These are phyloP conservation scores for Xerus rutilus DNA, from an alignment of 2,797 vertebrate species.

Conservation along the genomic window DNA sequence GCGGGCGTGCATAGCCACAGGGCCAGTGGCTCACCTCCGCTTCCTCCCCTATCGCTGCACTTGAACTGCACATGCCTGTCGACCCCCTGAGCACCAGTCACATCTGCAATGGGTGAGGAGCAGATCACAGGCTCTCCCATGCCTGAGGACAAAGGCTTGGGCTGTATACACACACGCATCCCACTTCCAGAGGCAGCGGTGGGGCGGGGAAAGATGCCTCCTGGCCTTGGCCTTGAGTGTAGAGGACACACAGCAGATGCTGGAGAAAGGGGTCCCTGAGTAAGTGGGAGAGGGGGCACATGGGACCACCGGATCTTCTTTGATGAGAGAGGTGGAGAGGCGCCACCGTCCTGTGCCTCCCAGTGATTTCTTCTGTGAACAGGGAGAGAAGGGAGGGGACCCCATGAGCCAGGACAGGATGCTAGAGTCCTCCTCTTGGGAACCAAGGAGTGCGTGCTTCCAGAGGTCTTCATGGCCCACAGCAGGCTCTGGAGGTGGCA, in stretches of 20 bases:
- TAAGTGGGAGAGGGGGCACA: fast-evolving
- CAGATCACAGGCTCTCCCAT: not conserved
- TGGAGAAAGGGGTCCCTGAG: not conserved
- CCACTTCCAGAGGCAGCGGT: not conserved
- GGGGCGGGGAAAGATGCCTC: not conserved
- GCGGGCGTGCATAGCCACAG: no score
- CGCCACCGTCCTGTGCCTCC: no score
- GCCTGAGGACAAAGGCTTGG: fast-evolving
- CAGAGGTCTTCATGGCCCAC: fast-evolving
- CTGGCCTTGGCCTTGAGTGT: fast-evolving
- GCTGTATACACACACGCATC: not conserved
- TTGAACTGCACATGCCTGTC: conserved; percentile 7
- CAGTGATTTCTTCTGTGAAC: not conserved
- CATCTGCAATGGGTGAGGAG: not conserved
- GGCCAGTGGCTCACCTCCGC: conserved; percentile 23
- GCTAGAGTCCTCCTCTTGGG: not conserved
- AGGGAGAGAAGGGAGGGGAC: not conserved
- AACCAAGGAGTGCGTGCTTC: not conserved
- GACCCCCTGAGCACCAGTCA: not conserved
- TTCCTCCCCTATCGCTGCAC: not conserved
- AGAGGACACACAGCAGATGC: not conserved
- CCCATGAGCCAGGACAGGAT: not conserved
- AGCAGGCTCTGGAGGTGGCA: fast-evolving
- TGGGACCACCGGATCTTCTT: not conserved
- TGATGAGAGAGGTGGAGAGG: not conserved